Evolutionary conservation across 2,888 invertebrate genomes (phyloP), one percentile per base, ranked within the genome.

Genomic region (Agonum fuliginosum): DNA sequence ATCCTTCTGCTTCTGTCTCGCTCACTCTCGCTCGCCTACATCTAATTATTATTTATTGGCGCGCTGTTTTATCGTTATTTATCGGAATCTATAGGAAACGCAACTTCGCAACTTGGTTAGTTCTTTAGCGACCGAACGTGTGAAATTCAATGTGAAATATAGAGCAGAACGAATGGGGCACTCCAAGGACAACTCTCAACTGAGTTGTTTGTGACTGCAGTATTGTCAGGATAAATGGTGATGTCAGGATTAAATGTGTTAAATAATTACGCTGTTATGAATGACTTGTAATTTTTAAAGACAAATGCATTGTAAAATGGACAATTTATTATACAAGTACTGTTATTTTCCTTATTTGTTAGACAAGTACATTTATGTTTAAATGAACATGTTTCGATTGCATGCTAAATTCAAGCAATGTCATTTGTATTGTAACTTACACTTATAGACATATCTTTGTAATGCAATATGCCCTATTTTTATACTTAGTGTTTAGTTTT

Each of bases 31-130:
- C 20, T 67, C 75, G 75, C 75, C 75, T 75, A 75, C 75, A 75
- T 75, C 75, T 75, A 75, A 75, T 75, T 75, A 75, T 75, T 75
- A 75, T 75, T 75, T 75, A 75, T 75, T 48, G 75, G 20, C 27
- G 48, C 24, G 37, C 75, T 74, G 65, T 74, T 74, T 74, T 65
- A 62, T 62, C 46, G 67, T 51, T 67, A 75, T 75, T 67, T 75
- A 75, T 75, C 51, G 75, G 75, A 67, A 70, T 70, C 12, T 24
- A 70, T 70, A 46, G 70, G 54, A 54, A 54, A 54, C 54, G 37
- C n/a, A 54, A 24, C 12, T 22, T 54, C 54, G 37, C n/a, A 54
- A 24, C 12, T 22, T 54, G 54, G 24, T 22, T 54, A 54, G 54
- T 54, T 54, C 67, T 54, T 54, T 54, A 54, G 48, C 48, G 12